These are phyloP conservation scores for Drosophila ezoana DNA, from an alignment of 2,888 invertebrate genomes.

Conservation along the genomic window DNA sequence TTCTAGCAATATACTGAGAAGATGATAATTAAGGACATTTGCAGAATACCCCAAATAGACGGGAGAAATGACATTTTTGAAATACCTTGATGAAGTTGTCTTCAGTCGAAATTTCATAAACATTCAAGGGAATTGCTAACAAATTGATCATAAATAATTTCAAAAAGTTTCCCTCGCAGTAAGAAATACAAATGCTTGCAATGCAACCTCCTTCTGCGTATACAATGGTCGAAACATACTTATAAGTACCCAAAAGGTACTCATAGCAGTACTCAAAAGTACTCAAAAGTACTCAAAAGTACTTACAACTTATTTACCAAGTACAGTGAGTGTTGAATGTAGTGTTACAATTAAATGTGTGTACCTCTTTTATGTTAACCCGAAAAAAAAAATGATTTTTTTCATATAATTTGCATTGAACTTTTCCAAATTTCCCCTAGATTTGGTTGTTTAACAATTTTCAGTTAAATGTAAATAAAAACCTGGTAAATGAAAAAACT, in stretches of 20 bases:
- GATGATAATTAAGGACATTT: constrained; percentile 9
- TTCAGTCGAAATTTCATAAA: no score
- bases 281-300: not conserved
- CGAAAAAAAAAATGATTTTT: constrained; percentile 31
- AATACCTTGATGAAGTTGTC: not conserved
- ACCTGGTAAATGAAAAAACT: constrained; percentile 80
- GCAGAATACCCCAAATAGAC: not conserved
- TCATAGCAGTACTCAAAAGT: not conserved
- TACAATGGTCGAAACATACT: constrained; percentile 1
- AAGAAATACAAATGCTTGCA: not conserved
- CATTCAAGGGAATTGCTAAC: constrained; percentile 8
- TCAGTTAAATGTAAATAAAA: constrained; percentile 65
- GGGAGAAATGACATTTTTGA: not conserved
- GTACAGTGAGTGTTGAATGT: constrained; percentile 50
- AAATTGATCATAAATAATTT: constrained; percentile 6
- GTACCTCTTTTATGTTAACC: constrained; percentile 24
- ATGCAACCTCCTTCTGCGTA: not conserved
- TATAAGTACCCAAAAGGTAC: constrained; percentile 3
- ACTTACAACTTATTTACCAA: constrained; percentile 12
- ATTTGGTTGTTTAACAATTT: constrained; percentile 21
- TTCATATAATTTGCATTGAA: constrained; percentile 65
- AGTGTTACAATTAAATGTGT: constrained; percentile 40
- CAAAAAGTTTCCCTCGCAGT: not conserved
- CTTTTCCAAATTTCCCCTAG: constrained; percentile 54
- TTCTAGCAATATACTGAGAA: constrained; percentile 63